Evolutionary conservation across 2,113 vertebrate genomes (phyloP), one percentile per base, ranked within the genome.

Genomic region (Pangasianodon gigas): DNA sequence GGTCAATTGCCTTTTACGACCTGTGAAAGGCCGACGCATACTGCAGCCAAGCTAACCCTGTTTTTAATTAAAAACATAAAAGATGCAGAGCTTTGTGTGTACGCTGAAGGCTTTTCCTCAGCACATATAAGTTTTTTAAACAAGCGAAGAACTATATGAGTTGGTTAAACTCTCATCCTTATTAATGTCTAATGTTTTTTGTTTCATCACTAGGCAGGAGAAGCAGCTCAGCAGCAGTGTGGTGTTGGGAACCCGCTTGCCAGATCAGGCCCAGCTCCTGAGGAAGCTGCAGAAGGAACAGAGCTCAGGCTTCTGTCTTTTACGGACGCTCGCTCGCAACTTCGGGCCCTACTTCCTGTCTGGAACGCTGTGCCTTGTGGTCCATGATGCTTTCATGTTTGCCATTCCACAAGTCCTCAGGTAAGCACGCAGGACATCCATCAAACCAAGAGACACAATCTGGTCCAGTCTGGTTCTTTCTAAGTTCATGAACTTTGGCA

Each of bases 361-460:
- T 3, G 96, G 96, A 10, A 98, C 97, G 6, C 90, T 96, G 91
- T 96, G 96, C 89, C 96, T 98, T 75, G 85, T 98, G 88, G 90
- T 96, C 93, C 96, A 97, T 2, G 97, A 98, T 69, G 91, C 95
- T 91, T 98, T 99, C 95, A 95, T 97, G 96, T 99, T 99, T 74
- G 92, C 96, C 32, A 94, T 97, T 60, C 98, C 98, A 1, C 97
- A 97, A 90, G 94, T 98, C 62, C 95, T 98, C 85, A 98, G 98
- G 98, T 99, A 92, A 90, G 96, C 79, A 19, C 16, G 93, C 44
- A 56, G 16, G 29, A 24, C 9, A 32, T 87, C 54, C 41, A 16
- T 16, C 54, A 58, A 29, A 56, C 56, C 52, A 81, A 46, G 62
- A 75, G 48, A n/a, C 71, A 74, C 9, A 46, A 26, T 52, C 80